phyloP scores from a whole-genome alignment of 2,797 vertebrate species.

The Intellagama lesueurii region DNA sequence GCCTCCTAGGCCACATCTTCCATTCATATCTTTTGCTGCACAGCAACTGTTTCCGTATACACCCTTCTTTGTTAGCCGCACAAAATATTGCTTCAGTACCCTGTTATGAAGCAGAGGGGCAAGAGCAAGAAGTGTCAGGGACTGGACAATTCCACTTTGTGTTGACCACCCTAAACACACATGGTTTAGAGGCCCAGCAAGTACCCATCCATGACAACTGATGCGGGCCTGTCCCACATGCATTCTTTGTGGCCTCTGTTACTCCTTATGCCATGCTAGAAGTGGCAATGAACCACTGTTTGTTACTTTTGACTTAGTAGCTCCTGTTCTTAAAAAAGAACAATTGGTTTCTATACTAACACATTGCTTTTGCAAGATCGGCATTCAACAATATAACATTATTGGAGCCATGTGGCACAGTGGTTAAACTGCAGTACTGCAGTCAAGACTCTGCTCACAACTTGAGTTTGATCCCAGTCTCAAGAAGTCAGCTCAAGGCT shows the following conservation, averaged over 20 bases:
- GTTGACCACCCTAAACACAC: too few relatives aligned
- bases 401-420: background rate
- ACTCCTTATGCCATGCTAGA: background rate
- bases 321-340: background rate
- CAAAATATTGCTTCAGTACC: background rate
- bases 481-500: too few relatives aligned
- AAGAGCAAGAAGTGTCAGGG: background rate
- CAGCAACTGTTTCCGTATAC: background rate
- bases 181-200: background rate
- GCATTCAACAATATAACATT: background rate
- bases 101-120: background rate
- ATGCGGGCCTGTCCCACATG: too few relatives aligned
- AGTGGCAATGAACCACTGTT: background rate
- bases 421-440: too few relatives aligned
- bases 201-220: background rate
- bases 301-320: background rate
- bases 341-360: background rate
- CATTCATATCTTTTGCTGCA: background rate
- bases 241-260: too few relatives aligned
- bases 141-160: background rate
- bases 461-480: too few relatives aligned
- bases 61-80: background rate
- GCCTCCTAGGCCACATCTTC: background rate
- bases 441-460: too few relatives aligned
- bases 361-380: background rate